phyloP scores from a whole-genome alignment of 2,888 invertebrate species.

The Eurytoma adleriae region DNA sequence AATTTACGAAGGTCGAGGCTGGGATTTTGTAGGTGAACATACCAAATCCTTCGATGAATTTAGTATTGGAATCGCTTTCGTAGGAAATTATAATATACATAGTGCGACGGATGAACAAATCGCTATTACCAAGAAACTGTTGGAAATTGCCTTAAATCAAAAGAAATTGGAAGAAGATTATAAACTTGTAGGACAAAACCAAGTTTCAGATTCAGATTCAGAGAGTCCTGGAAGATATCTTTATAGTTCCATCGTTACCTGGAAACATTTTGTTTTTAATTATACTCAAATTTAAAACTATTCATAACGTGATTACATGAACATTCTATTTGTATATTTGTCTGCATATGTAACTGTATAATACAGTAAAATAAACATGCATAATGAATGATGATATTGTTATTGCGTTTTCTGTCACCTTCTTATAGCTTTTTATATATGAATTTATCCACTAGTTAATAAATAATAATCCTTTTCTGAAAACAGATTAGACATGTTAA shows the following conservation, averaged over 20 bases:
- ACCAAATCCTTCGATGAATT: conserved; percentile 44
- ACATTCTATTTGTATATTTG: not conserved
- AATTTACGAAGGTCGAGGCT: too few species aligned
- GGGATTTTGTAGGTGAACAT: too few species aligned
- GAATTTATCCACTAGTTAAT: too few species aligned
- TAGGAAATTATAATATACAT: conserved; percentile 25
- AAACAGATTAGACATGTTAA: too few species aligned
- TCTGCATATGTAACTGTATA: too few species aligned
- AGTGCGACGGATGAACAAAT: conserved; percentile 70
- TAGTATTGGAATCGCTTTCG: conserved; percentile 58
- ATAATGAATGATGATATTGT: too few species aligned
- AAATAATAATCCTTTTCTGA: too few species aligned
- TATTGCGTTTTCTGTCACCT: too few species aligned
- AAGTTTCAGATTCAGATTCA: conserved; percentile 78
- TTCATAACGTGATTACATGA: too few species aligned
- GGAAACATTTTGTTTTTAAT: conserved; percentile 79
- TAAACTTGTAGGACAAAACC: conserved; percentile 83
- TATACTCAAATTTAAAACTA: too few species aligned
- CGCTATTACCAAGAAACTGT: conserved; percentile 80
- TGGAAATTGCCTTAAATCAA: conserved; percentile 80
- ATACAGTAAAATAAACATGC: too few species aligned
- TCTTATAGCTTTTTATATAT: too few species aligned
- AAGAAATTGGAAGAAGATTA: conserved; percentile 82
- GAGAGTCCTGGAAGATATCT: conserved; percentile 82
- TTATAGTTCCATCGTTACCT: conserved; percentile 81